Base-by-base conservation (phyloP, 2,113 vertebrate species). In the Origma solitaria region DNA sequence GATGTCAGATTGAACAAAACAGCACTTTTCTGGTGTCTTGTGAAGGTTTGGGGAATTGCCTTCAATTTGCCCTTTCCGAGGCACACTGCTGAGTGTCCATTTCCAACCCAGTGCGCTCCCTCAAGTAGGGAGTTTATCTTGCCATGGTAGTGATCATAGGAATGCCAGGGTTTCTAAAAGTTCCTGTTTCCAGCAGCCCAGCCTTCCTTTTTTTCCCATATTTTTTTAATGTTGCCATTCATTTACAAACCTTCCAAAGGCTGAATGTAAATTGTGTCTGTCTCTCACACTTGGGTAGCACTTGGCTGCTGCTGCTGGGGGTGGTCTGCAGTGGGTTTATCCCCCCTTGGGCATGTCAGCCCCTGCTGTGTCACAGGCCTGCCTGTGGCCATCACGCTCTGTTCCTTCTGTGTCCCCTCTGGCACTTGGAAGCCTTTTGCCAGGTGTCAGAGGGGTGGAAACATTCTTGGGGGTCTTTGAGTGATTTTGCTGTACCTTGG, bases 91-190 rank as follows among this genome's bases (percentile, higher is more conserved):
- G 53, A 21, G 21, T 38, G 10, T 30, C 10, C 1, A 6, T 77
- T 76, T 38, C 82, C 69, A 72, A 1, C 13, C n/a, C 31, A 25
- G 24, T 6, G 18, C 37, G 33, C 24, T 79, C 37, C 33, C 22
- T 27, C 23, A 2, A 19, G 42, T 12, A 7, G 0, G 42, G 33
- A 6, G 21, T 3, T 17, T 51, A 10, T 37, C 65, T 25, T 58
- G 60, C 49, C 2, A 0, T 22, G 35, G 31, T n/a, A 37, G 25
- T 30, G 25, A 9, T 38, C 1, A 0, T 4, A 5, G 2, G 10
- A 28, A 25, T 57, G 35, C 31, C 49, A 35, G 76, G 5, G 8
- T 14, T n/a, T 37, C n/a, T 12, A 13, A 23, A 62, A 49, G 38
- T 38, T 30, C 0, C 0, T 28, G 28, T 57, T 62, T 40, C 27